Conservation (phyloP, 2,888 invertebrate species). For the Willowsia nigromaculata region DNA sequence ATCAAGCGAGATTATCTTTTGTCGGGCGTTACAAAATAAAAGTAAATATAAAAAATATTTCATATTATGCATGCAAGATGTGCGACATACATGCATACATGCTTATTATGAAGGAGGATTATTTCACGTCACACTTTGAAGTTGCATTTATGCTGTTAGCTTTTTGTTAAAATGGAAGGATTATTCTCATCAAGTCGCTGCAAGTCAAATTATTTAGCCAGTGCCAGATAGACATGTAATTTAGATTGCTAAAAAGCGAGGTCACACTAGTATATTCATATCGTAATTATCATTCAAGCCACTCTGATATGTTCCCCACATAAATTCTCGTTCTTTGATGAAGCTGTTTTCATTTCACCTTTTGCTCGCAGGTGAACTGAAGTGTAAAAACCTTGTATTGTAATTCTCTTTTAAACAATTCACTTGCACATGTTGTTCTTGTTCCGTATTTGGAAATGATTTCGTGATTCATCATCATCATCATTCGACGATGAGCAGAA, state of each 20-base stretch:
- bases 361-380: conserved; percentile 40
- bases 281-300: background rate
- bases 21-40: background rate
- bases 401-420: conserved; percentile 6
- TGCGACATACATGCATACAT: no score
- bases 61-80: no score
- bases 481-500: background rate
- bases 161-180: background rate
- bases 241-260: conserved; percentile 49
- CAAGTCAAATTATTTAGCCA: conserved; percentile 4
- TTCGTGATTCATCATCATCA: conserved; percentile 43
- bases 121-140: background rate
- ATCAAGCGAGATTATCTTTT: conserved; percentile 32
- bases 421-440: conserved; percentile 22
- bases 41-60: background rate
- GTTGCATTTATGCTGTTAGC: conserved; percentile 32
- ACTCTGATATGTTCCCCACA: background rate
- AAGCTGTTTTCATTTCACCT: conserved; percentile 36
- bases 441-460: conserved; percentile 59
- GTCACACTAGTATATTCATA: conserved; percentile 11
- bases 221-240: conserved; percentile 17
- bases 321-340: background rate
- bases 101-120: background rate
- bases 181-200: background rate
- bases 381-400: conserved; percentile 48